A percentile compares a stretch with the other conserved stretches of the same genome.
Conservation (phyloP, 2,113 vertebrate species). For the Rhabdomys dilectus region DNA sequence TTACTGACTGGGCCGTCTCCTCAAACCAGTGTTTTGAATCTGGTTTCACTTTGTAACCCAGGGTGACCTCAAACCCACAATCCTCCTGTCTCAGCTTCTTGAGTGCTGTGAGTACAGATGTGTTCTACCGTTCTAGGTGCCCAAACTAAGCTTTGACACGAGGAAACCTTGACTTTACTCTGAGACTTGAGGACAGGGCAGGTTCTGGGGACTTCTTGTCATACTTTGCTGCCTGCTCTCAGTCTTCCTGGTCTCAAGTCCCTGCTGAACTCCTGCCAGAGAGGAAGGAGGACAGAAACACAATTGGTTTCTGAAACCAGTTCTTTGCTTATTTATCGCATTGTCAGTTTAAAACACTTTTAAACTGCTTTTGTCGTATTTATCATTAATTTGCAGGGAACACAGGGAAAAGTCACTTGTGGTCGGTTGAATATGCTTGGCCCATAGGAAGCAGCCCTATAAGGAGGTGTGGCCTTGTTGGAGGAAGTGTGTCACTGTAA, state of each 20-base stretch:
- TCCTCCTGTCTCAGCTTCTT: not conserved
- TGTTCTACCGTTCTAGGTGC: not conserved
- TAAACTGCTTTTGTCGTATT: not conserved
- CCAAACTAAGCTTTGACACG: not conserved
- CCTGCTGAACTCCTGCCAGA: not conserved
- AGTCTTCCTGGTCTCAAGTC: not conserved
- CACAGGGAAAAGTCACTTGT: not conserved
- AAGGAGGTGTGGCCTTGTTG: too few relatives aligned
- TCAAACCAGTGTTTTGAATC: not conserved
- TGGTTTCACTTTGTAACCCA: not conserved
- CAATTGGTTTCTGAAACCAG: not conserved
- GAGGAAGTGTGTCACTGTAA: too few relatives aligned
- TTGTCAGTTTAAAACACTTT: not conserved
- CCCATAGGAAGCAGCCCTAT: too few relatives aligned
- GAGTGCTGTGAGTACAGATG: not conserved
- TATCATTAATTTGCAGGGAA: not conserved
- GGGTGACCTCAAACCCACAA: not conserved
- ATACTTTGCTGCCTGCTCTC: not conserved
- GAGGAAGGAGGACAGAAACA: not conserved
- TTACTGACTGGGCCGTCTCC: not conserved
- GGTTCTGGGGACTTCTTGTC: not conserved
- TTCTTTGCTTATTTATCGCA: not conserved
- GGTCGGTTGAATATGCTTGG: too few relatives aligned
- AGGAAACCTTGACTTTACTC: not conserved
- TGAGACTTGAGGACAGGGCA: too few relatives aligned